Evolutionary conservation across 2,888 invertebrate species (phyloP).

Genomic region (Antitype chi): DNA sequence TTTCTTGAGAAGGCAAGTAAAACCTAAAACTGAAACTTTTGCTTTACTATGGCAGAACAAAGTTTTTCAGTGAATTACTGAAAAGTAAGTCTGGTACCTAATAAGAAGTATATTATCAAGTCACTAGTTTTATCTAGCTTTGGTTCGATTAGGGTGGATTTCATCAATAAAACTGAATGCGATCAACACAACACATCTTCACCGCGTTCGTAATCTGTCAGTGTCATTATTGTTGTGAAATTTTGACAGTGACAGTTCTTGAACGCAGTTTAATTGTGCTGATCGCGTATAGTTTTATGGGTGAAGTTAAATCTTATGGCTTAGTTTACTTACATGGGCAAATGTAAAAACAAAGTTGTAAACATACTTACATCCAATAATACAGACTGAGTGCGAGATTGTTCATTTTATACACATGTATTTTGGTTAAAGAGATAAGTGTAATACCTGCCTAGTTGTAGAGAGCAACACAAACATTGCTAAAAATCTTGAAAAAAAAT

Average conservation of each 20-base stretch:
- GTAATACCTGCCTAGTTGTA: background rate
- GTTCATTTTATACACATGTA: background rate
- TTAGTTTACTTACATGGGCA: background rate
- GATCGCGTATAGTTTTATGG: no score
- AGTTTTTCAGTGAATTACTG: no score
- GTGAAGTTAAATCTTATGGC: background rate
- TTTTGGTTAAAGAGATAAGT: background rate
- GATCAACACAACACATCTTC: no score
- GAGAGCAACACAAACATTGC: background rate
- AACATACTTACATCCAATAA: background rate
- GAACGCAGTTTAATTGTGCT: no score
- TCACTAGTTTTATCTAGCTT: background rate
- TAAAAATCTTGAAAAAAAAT: no score
- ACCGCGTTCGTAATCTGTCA: no score
- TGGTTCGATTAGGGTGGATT: background rate
- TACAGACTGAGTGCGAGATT: background rate
- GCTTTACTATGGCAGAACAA: no score
- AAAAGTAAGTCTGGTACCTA: background rate
- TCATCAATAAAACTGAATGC: no score
- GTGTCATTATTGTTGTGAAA: no score
- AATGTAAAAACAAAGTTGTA: background rate
- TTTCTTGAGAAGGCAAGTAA: background rate
- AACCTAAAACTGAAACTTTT: background rate
- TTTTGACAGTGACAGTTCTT: no score
- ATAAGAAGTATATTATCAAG: background rate